Conservation (phyloP, 2,113 vertebrate genomes). For the Harpagus bidentatus region DNA sequence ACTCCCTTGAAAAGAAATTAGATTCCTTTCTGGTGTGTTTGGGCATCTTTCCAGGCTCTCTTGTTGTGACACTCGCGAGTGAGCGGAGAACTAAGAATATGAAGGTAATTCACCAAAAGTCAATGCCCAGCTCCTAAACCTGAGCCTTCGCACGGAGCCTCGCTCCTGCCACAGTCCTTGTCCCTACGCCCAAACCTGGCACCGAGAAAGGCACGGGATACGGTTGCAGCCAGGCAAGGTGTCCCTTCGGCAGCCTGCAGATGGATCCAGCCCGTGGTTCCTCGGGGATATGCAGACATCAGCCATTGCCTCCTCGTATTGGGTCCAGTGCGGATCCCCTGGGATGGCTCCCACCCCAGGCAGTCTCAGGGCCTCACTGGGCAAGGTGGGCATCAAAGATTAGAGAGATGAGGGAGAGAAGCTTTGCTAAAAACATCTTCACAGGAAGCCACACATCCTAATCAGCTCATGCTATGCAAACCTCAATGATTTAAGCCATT, state of each 20-base stretch:
- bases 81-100: background rate
- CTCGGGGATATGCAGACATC: accelerated
- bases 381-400: background rate
- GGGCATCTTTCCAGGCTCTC: conserved; percentile 28
- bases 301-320: accelerated
- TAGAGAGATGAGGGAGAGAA: background rate
- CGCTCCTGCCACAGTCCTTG: accelerated
- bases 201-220: accelerated
- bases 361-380: background rate
- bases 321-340: accelerated
- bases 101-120: conserved; percentile 57
- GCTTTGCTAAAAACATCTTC: background rate
- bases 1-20: conserved; percentile 54
- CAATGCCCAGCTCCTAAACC: conserved; percentile 8
- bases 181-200: accelerated
- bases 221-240: background rate
- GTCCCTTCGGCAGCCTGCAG: background rate
- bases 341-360: background rate
- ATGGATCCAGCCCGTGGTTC: background rate
- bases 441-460: background rate
- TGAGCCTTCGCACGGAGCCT: background rate
- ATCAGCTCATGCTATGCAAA: background rate
- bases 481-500: background rate
- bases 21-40: conserved; percentile 50
- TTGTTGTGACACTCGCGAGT: conserved; percentile 37